Evolutionary conservation across 2,888 invertebrate genomes (phyloP).

Genomic region (Myathropa florea): DNA sequence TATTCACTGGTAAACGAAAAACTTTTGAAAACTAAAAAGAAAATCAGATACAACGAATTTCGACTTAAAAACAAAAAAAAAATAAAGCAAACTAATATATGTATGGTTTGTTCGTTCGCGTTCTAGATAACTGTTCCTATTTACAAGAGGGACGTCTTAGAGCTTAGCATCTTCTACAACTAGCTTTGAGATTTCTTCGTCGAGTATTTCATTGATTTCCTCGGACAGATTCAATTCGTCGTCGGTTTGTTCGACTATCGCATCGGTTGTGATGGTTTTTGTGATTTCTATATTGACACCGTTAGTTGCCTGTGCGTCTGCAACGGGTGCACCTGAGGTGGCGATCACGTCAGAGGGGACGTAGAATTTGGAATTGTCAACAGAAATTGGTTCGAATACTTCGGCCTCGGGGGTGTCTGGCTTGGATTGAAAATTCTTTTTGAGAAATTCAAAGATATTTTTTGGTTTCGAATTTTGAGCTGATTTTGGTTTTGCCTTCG

Average conservation of each 20-base stretch:
- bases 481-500: conserved; percentile 50
- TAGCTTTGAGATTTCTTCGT: conserved; percentile 78
- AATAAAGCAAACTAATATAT: conserved; percentile 21
- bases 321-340: conserved; percentile 63
- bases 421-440: conserved; percentile 78
- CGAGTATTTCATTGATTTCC: conserved; percentile 78
- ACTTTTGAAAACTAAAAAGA: not conserved
- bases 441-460: conserved; percentile 80
- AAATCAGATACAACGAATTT: conserved; percentile 17
- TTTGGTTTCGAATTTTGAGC: conserved; percentile 75
- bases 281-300: conserved; percentile 79
- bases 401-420: conserved; percentile 72
- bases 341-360: conserved; percentile 73
- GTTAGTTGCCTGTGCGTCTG: conserved; percentile 75
- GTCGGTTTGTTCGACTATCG: conserved; percentile 77
- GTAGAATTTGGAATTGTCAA: conserved; percentile 79
- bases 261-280: conserved; percentile 77
- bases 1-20: conserved; percentile 27
- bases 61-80: conserved; percentile 1
- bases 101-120: conserved; percentile 12
- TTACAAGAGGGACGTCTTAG: conserved; percentile 31
- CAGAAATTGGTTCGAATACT: conserved; percentile 75
- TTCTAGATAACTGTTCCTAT: conserved; percentile 5
- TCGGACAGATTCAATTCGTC: conserved; percentile 76
- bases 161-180: conserved; percentile 73